Conservation (phyloP, 2,113 vertebrate genomes). For the Scalopus aquaticus region DNA sequence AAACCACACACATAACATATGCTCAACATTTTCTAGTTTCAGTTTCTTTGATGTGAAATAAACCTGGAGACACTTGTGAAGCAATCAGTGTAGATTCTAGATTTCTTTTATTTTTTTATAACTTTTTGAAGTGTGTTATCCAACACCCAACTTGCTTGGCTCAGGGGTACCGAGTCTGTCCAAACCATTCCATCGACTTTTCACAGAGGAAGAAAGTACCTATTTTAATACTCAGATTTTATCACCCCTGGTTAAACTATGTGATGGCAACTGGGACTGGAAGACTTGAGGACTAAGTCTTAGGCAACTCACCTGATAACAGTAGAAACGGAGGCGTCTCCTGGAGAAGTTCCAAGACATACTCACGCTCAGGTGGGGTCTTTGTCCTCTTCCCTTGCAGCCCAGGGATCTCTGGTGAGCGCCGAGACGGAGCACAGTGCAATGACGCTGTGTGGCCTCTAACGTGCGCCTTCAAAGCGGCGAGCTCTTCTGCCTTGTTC, state of each 20-base stretch:
- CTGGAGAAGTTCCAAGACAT: background rate
- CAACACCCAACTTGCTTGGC: background rate
- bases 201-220: background rate
- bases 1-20: background rate
- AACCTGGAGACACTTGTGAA: conserved; percentile 2
- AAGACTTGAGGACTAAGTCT: background rate
- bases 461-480: background rate
- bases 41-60: background rate
- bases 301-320: background rate
- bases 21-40: conserved; percentile 8
- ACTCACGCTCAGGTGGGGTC: background rate
- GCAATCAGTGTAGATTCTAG: background rate
- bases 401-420: background rate
- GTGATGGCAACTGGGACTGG: background rate
- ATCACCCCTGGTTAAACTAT: background rate
- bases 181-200: background rate
- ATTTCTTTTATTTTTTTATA: background rate
- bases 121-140: background rate
- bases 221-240: background rate
- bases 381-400: background rate
- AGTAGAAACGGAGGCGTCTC: background rate
- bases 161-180: background rate
- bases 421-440: background rate
- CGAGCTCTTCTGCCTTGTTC: background rate
- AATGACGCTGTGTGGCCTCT: background rate